Evolutionary conservation across 2,113 vertebrate genomes (phyloP).

Genomic region (Crotalus horridus): DNA sequence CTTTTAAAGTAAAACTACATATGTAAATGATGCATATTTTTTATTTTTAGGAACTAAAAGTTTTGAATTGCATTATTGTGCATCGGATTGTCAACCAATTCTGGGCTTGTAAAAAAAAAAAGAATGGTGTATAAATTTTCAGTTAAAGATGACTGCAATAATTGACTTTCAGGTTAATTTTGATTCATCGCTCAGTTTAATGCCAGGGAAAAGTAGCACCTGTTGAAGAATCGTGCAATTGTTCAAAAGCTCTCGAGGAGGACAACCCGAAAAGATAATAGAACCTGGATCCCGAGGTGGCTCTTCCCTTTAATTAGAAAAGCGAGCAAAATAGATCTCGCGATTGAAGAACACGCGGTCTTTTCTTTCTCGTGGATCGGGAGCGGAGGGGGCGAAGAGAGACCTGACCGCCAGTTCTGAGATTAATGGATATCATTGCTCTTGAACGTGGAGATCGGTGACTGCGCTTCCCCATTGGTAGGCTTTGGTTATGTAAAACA

Average conservation of each 20-base stretch:
- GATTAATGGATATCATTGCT: not conserved
- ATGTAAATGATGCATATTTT: not conserved
- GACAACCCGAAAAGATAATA: not conserved
- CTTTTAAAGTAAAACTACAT: not conserved
- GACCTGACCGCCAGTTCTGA: not conserved
- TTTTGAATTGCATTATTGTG: not conserved
- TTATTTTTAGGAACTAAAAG: not conserved
- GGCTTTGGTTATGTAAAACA: not conserved
- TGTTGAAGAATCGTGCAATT: not conserved
- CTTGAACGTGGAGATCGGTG: not conserved
- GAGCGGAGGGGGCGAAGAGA: not conserved
- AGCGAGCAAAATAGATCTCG: not conserved
- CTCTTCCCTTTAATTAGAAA: not conserved
- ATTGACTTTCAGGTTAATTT: not conserved
- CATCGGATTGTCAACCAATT: not conserved
- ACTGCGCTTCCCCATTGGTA: not conserved
- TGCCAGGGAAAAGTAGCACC: not conserved
- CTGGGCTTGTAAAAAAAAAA: not conserved
- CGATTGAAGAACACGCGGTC: not conserved
- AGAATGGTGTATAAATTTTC: not conserved
- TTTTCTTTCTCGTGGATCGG: too few species aligned
- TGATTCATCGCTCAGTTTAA: not conserved
- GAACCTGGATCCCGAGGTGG: not conserved
- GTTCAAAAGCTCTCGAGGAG: too few species aligned
- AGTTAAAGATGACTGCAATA: not conserved